Evolutionary conservation across 2,797 vertebrate genomes (phyloP), one percentile per base, ranked within the genome.

Genomic region (Thripadectes ignobilis): DNA sequence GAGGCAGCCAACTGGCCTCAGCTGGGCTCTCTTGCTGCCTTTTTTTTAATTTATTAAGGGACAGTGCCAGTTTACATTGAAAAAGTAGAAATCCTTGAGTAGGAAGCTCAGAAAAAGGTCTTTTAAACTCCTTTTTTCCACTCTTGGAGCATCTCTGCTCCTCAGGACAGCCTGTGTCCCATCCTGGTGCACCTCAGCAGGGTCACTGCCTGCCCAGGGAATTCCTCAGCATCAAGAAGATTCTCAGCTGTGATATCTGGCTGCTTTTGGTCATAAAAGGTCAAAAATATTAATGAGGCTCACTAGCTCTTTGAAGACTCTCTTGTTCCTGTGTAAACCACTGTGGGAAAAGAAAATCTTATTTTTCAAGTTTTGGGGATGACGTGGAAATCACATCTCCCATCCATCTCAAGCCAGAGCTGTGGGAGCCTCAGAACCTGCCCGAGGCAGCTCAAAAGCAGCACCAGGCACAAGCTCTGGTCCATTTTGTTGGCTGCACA

Each of bases 351-450:
- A 45, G 6, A 52, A 32, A 39, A 39, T 45, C 3, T 15, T 22
- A 21, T 63, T 39, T 72, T 41, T 18, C 2, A 1, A 11, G 57
- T 30, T 36, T 62, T 62, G 72, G 23, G 79, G 62, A 4, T 65
- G 45, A 8, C 43, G 14, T 46, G 54, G n/a, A 65, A 81, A 43
- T 90, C 18, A 0, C 30, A 14, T 66, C 51, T 79, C 66, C 67
- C 39, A 15, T 61, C 29, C 5, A 0, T 45, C 7, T 65, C 38
- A 55, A 0, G 36, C 20, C 0, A 38, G 52, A n/a, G 49, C 3
- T 1, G 1, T 72, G 65, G 54, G 54, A 93, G 78, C 78, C 21
- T 68, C 17, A 46, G 75, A 66, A 9, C 71, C 27, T 87, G 63
- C 9, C 1, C 18, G 52, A 52, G 76, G 9, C 71, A 79, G 48